Conservation (phyloP, 2,888 invertebrate species). For the Fragum sueziense region DNA sequence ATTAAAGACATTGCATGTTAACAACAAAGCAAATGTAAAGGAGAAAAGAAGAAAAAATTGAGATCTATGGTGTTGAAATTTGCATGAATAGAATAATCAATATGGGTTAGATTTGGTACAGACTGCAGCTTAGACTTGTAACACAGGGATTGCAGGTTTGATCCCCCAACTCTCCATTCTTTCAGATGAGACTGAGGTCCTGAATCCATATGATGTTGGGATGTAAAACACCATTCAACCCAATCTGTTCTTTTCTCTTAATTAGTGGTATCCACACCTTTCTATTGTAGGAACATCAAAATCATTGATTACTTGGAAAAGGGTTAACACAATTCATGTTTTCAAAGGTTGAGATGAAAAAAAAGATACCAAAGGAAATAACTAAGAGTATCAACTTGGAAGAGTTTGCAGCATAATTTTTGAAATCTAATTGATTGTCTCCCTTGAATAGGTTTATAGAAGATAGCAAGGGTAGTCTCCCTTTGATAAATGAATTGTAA, state of each 20-base stretch:
- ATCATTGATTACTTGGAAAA: neutral
- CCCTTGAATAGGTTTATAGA: neutral
- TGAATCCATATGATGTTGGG: too few relatives aligned
- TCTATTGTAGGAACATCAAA: neutral
- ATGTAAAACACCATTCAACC: too few relatives aligned
- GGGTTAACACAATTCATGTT: neutral
- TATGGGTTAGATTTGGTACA: too few relatives aligned
- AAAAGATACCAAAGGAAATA: neutral
- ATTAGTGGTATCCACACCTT: neutral
- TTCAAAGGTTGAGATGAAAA: neutral
- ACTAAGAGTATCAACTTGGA: neutral
- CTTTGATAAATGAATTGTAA: neutral
- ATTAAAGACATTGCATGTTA: neutral
- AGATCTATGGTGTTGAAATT: too few relatives aligned
- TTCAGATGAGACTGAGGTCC: too few relatives aligned
- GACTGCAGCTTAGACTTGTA: too few relatives aligned
- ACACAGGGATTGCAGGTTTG: too few relatives aligned
- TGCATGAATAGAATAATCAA: too few relatives aligned
- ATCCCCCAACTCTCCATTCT: too few relatives aligned
- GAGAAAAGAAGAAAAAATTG: neutral
- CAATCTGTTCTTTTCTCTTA: neutral
- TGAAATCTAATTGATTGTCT: neutral
- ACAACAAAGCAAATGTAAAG: neutral
- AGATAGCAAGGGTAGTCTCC: neutral
- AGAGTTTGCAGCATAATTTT: neutral